Evolutionary conservation across 2,797 vertebrate genomes (phyloP).

Genomic region (Adelosebastes latens): DNA sequence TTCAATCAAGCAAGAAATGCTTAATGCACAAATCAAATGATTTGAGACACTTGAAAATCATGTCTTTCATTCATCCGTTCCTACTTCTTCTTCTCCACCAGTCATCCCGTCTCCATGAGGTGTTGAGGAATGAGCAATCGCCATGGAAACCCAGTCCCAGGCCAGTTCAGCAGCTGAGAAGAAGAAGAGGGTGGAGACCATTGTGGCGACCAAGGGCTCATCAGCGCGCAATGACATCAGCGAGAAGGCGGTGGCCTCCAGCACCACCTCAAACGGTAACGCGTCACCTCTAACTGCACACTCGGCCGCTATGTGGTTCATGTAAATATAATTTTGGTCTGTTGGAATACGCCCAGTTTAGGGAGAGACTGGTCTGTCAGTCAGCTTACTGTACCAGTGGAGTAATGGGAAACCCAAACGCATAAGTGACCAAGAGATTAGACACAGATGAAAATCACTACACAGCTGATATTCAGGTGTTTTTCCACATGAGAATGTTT

Average conservation of each 20-base stretch:
- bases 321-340: slow-evolving; percentile 11
- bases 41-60: not conserved
- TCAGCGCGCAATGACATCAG: slow-evolving; percentile 93
- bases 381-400: not conserved
- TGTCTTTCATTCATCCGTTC: slow-evolving; percentile 21
- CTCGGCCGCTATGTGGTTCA: slow-evolving; percentile 11
- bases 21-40: not conserved
- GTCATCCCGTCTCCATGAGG: slow-evolving; percentile 85
- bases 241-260: slow-evolving; percentile 98
- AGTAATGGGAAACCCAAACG: not conserved
- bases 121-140: slow-evolving; percentile 95
- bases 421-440: not conserved
- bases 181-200: slow-evolving; percentile 96
- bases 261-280: slow-evolving; percentile 98
- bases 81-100: slow-evolving; percentile 55
- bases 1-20: not conserved
- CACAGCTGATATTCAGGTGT: not conserved
- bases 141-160: slow-evolving; percentile 98
- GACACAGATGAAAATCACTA: not conserved
- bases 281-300: slow-evolving; percentile 36
- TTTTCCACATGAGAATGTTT: not conserved
- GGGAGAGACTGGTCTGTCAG: not conserved
- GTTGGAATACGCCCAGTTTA: not conserved
- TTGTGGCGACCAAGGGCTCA: slow-evolving; percentile 90
- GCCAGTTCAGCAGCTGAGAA: slow-evolving; percentile 93